Percentiles rank a stretch among this genome's conserved stretches.
Conservation (phyloP, 2,113 vertebrate genomes). For the Montifringilla adamsi region DNA sequence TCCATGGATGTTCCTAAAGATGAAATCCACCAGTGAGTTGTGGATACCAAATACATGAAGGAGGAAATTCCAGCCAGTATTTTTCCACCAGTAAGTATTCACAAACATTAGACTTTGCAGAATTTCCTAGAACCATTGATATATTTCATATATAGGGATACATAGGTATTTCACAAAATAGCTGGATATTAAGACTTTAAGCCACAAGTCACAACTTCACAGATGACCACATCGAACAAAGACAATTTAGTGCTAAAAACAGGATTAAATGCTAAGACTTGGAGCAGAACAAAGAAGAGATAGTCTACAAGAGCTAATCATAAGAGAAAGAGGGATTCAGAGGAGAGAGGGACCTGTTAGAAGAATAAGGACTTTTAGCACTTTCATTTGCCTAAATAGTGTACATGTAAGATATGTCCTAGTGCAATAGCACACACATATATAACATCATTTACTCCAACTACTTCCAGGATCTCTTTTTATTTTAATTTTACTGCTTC, state of each 20-base stretch:
- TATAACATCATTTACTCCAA: background rate
- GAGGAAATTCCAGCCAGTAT: background rate
- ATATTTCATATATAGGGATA: background rate
- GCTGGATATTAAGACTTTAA: background rate
- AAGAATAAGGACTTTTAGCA: background rate
- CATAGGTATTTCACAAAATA: background rate
- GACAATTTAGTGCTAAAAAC: background rate
- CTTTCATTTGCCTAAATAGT: background rate
- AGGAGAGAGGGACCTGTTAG: background rate
- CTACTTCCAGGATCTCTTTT: background rate
- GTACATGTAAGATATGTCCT: background rate
- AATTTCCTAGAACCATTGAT: background rate
- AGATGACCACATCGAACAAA: background rate
- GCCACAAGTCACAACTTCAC: background rate
- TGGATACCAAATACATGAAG: background rate
- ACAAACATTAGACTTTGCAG: background rate
- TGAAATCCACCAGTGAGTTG: background rate
- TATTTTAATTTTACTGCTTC: background rate
- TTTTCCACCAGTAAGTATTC: background rate
- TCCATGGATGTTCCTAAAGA: background rate
- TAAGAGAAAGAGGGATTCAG: background rate
- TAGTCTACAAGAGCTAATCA: background rate
- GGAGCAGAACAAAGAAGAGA: background rate
- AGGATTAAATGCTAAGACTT: background rate
- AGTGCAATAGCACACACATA: background rate